Percentiles rank a stretch among this genome's conserved stretches.
phyloP scores from a whole-genome alignment of 1,140 invertebrate species.

The Drosophila neocordata region DNA sequence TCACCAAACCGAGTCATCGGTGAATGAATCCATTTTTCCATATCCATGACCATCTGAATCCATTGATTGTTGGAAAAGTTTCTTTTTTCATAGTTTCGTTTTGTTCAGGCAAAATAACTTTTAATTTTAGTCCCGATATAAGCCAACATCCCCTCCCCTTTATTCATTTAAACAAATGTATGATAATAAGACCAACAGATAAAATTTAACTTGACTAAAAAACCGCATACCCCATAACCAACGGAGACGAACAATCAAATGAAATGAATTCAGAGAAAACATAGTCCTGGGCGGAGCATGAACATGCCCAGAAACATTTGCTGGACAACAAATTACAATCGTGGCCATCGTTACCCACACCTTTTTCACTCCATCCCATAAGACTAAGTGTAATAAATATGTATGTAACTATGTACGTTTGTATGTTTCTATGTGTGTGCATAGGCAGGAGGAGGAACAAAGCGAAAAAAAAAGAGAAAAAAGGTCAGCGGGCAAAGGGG shows the following conservation, averaged over 20 bases:
- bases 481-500: not conserved
- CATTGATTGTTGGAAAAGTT: slow-evolving; percentile 1
- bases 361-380: not conserved
- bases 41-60: not conserved
- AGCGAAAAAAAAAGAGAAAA: not conserved
- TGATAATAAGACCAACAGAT: too few species aligned
- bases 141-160: not conserved
- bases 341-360: not conserved
- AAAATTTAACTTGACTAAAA: too few species aligned
- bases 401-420: slow-evolving; percentile 5
- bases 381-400: slow-evolving; percentile 5
- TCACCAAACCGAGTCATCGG: not conserved
- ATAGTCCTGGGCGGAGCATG: not conserved
- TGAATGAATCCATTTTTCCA: not conserved
- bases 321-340: slow-evolving; percentile 3
- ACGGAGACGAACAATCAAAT: too few species aligned
- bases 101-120: not conserved
- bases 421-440: not conserved
- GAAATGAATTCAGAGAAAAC: too few species aligned
- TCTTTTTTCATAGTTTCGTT: not conserved
- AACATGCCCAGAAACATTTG: not conserved
- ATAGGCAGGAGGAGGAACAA: not conserved
- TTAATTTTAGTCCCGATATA: not conserved
- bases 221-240: too few species aligned
- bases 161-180: too few species aligned